Conservation (phyloP, 2,113 vertebrate genomes). For the Sigmodon hispidus region DNA sequence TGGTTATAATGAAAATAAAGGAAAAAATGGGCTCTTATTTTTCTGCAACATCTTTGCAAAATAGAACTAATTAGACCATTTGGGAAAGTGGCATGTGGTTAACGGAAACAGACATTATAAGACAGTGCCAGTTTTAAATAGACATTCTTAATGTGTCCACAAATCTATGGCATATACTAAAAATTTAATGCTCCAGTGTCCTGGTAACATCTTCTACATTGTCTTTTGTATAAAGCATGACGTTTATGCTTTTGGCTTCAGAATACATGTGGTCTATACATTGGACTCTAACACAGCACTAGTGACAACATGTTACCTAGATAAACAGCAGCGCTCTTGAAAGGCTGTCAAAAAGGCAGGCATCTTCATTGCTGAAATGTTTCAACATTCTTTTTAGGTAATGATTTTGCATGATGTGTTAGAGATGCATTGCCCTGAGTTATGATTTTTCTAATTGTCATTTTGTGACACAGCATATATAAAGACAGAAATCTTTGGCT, state of each 20-base stretch:
- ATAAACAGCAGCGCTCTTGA: neutral
- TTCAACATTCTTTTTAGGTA: neutral
- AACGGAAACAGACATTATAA: neutral
- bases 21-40: neutral
- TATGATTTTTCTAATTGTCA: neutral
- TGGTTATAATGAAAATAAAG: neutral
- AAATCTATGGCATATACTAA: conserved; percentile 8
- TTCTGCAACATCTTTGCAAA: neutral
- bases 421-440: neutral
- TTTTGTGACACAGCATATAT: neutral
- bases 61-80: conserved; percentile 60
- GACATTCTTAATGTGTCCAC: neutral
- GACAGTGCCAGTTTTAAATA: neutral
- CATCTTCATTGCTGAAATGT: neutral
- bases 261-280: neutral
- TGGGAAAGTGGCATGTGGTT: conserved; percentile 44
- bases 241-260: neutral
- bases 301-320: neutral
- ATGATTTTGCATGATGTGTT: neutral
- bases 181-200: neutral
- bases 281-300: neutral
- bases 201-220: neutral
- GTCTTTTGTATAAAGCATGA: neutral
- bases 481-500: neutral
- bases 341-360: neutral